Evolutionary conservation across 2,797 vertebrate genomes (phyloP).

Genomic region (Protosalanx chinensis): DNA sequence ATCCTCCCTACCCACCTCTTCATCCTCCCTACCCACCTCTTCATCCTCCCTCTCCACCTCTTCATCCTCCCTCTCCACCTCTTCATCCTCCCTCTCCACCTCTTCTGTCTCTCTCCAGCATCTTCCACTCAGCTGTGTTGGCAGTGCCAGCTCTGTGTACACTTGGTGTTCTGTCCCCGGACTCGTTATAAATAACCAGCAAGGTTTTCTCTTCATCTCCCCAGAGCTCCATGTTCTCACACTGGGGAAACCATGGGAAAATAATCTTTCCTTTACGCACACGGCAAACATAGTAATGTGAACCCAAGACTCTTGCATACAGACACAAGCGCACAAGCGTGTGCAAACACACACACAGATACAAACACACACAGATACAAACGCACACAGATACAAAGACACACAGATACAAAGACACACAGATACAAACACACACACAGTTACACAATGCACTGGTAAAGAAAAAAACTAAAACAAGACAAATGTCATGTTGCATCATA

Average conservation of each 20-base stretch:
- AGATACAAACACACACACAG: neutral
- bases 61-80: no score
- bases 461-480: constrained; percentile 46
- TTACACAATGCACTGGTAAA: constrained; percentile 22
- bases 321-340: constrained; percentile 3
- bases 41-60: no score
- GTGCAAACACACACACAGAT: neutral
- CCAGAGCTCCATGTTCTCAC: constrained; percentile 72
- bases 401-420: neutral
- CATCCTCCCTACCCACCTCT: no score
- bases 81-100: no score
- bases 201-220: constrained; percentile 60
- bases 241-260: constrained; percentile 74
- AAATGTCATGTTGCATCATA: constrained; percentile 54
- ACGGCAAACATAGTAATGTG: constrained; percentile 38
- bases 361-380: neutral
- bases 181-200: constrained; percentile 73
- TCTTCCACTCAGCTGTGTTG: constrained; percentile 46
- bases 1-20: no score
- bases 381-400: neutral
- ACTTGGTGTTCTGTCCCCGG: constrained; percentile 61
- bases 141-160: constrained; percentile 66
- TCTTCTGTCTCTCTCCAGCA: constrained; percentile 40
- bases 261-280: constrained; percentile 73
- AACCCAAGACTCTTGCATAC: constrained; percentile 13